Evolutionary conservation across 1,140 invertebrate genomes (phyloP).

Genomic region (Antheraea pernyi): DNA sequence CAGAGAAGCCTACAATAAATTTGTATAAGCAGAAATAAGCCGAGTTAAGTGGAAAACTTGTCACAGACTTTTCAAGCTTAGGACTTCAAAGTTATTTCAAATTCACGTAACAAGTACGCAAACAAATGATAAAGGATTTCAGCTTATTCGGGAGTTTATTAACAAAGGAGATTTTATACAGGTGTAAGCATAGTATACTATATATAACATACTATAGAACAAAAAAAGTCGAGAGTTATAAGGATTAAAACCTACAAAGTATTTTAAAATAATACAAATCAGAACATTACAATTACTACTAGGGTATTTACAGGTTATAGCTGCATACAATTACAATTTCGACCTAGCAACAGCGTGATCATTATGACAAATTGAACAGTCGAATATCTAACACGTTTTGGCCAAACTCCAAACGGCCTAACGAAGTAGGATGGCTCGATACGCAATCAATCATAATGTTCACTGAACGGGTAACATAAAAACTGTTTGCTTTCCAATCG

Average conservation of each 20-base stretch:
- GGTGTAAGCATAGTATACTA: too few relatives aligned
- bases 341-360: too few relatives aligned
- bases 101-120: not conserved
- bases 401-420: not conserved
- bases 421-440: constrained; percentile 3
- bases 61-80: not conserved
- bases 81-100: not conserved
- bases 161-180: too few relatives aligned
- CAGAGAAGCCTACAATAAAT: constrained; percentile 3
- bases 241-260: too few relatives aligned
- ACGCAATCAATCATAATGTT: constrained; percentile 3
- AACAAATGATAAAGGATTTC: not conserved
- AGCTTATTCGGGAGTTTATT: not conserved
- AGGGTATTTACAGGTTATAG: too few relatives aligned
- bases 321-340: too few relatives aligned
- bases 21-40: constrained; percentile 5
- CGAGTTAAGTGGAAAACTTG: constrained; percentile 7
- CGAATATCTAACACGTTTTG: not conserved
- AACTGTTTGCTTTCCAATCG: too few relatives aligned
- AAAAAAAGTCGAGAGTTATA: too few relatives aligned
- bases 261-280: too few relatives aligned
- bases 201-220: too few relatives aligned
- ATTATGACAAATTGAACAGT: too few relatives aligned
- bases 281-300: too few relatives aligned
- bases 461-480: not conserved